Evolutionary conservation across 2,888 invertebrate genomes (phyloP).

Genomic region (Drosophila setosimentum): DNA sequence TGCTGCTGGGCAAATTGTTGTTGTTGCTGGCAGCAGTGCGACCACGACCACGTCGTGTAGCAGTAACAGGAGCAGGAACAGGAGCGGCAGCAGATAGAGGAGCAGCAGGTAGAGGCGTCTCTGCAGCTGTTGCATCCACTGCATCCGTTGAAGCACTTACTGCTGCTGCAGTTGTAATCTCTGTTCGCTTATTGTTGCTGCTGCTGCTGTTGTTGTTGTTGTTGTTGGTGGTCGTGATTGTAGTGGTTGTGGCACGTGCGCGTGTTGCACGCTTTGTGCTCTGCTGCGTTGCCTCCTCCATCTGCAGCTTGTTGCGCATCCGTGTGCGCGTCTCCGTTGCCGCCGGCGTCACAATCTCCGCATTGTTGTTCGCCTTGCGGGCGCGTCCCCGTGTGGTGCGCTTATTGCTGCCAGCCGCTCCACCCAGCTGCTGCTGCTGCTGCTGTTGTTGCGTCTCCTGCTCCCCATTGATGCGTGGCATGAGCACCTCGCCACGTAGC

Average conservation of each 20-base stretch:
- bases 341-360: not conserved
- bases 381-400: conserved; percentile 75
- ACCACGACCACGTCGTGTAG: conserved; percentile 79
- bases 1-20: conserved; percentile 70
- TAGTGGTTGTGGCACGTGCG: conserved; percentile 36
- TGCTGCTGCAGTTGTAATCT: conserved; percentile 21
- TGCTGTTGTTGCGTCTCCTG: conserved; percentile 25
- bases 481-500: conserved; percentile 73
- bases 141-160: conserved; percentile 41
- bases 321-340: conserved; percentile 45
- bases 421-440: not conserved
- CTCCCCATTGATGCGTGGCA: conserved; percentile 53
- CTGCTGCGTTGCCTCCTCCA: conserved; percentile 13
- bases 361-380: conserved; percentile 42
- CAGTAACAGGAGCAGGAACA: not conserved
- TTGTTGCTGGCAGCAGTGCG: conserved; percentile 65
- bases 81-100: not conserved
- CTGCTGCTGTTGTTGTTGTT: conserved; percentile 3
- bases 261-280: conserved; percentile 64
- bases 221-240: no score
- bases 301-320: conserved; percentile 30
- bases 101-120: not conserved
- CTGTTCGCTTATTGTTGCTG: conserved; percentile 29
- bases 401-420: conserved; percentile 15
- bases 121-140: conserved; percentile 48